Base-by-base conservation (phyloP, 37 sponge, comb jelly and placozoan species). In the Theonella swinhoei region DNA sequence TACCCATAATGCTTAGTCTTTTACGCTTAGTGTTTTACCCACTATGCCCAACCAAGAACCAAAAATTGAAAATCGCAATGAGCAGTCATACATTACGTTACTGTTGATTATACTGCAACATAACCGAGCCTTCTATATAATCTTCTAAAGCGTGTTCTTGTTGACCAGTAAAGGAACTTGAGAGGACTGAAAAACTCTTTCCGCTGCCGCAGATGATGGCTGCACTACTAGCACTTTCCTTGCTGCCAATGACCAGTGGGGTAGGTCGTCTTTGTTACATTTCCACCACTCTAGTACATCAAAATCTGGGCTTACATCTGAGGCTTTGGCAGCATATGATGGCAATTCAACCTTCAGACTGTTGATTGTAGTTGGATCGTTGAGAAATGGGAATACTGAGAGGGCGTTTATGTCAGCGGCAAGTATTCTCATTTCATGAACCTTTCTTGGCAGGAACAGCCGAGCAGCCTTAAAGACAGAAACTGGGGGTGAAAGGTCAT, bases 391-490 rank as follows among this genome's bases (percentile, higher is more conserved):
- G 30, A 75, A 75, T 41, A 30, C 76, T 41, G 20, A 19, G 11
- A 75, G 60, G 30, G 59, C 20, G 60, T 75, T 60, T 4, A 75
- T 60, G 8, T 29, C 76, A 39, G 7, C 43, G 31, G 59, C 23
- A 40, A 29, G 26, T 43, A 60, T 19, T 3, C 43, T 39, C 76
- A 75, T 75, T 75, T 54, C 76, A 26, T 43, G 23, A 7, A 75
- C 30, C 31, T 75, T 75, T 4, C 4, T 5, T 43, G 76, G 76
- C 14, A 7, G 11, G 30, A 75, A 75, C 58, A 75, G 59, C 25
- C 76, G 22, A 54, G 76, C 76, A 54, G 76, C 60, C 39, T 43
- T 75, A 25, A 75, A 75, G n/a, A 43, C 76, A 75, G 35, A 19
- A 39, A 72, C 24, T 72, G 74, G 23, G 24, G 74, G 20, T 72